A percentile compares a stretch with the other conserved stretches of the same genome.
phyloP scores from a whole-genome alignment of 2,797 vertebrate species.

The Cephalopachus bancanus region DNA sequence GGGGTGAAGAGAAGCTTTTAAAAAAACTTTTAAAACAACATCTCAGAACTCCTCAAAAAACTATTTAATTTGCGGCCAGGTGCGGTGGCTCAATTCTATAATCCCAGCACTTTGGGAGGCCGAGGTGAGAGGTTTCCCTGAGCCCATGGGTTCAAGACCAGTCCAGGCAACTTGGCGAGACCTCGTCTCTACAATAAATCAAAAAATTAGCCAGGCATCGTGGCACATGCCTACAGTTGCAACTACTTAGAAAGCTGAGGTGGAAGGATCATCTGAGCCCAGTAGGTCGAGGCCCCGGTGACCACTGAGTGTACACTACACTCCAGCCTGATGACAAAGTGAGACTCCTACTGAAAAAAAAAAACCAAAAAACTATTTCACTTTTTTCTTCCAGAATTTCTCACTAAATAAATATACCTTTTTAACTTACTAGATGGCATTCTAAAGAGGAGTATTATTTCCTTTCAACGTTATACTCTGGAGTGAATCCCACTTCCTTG shows the following conservation, averaged over 20 bases:
- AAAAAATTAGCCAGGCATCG: background rate
- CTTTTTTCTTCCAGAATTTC: background rate
- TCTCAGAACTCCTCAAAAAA: slow-evolving; percentile 8
- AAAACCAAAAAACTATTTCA: background rate
- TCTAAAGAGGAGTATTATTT: slow-evolving; percentile 1
- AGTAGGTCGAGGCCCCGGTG: background rate
- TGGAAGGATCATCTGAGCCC: background rate
- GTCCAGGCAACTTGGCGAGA: background rate
- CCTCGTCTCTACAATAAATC: background rate
- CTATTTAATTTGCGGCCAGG: background rate
- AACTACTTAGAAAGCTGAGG: background rate
- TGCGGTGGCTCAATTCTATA: background rate
- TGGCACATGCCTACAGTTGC: background rate
- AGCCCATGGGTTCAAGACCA: background rate
- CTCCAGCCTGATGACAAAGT: background rate
- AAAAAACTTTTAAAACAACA: background rate
- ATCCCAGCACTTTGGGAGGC: background rate
- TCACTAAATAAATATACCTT: slow-evolving; percentile 14
- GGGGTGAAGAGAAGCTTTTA: background rate
- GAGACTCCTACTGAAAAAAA: background rate
- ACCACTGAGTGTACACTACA: background rate
- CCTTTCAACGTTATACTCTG: background rate
- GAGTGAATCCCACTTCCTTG: background rate
- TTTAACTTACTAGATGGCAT: background rate
- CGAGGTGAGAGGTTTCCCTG: background rate